These are phyloP conservation scores for Sardinella longiceps DNA, from an alignment of 2,797 vertebrate species.

Conservation along the genomic window DNA sequence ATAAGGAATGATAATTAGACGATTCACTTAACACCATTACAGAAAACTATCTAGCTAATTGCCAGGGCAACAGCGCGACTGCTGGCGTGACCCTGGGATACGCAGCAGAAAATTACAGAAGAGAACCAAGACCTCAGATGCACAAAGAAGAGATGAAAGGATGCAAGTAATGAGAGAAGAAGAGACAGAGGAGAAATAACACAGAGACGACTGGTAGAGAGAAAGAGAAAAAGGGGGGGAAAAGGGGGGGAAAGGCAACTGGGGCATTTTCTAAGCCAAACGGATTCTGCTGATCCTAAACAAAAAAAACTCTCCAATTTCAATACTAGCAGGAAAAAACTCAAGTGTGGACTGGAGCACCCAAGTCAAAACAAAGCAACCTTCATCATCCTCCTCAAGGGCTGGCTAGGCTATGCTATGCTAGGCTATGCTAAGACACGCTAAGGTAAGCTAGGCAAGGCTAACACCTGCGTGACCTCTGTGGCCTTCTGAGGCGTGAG, in stretches of 20 bases:
- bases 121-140: constrained; percentile 54
- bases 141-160: constrained; percentile 43
- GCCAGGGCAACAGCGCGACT: constrained; percentile 55
- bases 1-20: constrained; percentile 64
- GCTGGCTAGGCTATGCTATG: neutral
- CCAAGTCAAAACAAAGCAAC: neutral
- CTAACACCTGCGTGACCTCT: neutral
- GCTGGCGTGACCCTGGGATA: constrained; percentile 39
- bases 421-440: neutral
- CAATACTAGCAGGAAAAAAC: neutral
- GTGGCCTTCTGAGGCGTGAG: neutral
- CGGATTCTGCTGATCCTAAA: neutral
- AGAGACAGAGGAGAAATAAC: neutral
- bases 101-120: constrained; percentile 54
- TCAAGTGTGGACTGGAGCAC: neutral
- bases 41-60: constrained; percentile 61
- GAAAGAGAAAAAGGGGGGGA: neutral
- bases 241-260: neutral
- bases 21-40: constrained; percentile 62
- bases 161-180: neutral
- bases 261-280: neutral
- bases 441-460: neutral
- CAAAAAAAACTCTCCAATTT: neutral
- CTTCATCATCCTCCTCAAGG: too few relatives aligned
- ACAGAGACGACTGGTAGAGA: constrained; percentile 14